Conservation (phyloP, 1,140 invertebrate genomes). For the Pseudomyrmex sp. region DNA sequence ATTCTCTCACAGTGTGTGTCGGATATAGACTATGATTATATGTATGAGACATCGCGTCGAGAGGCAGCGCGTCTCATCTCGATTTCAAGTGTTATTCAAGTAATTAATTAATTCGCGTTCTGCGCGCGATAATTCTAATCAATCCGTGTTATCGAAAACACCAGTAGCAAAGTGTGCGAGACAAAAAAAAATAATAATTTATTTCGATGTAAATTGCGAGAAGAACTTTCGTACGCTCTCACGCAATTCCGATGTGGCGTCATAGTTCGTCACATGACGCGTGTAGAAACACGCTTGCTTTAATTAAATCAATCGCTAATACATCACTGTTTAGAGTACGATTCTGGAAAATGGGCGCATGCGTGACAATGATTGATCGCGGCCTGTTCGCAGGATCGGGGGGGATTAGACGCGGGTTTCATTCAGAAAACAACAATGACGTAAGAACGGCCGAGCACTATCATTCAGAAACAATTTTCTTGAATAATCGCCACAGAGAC, state of each 20-base stretch:
- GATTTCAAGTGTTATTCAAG: background rate
- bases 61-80: background rate
- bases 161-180: background rate
- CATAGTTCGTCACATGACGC: no score
- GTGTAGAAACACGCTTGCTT: no score
- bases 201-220: background rate
- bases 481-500: slow-evolving; percentile 32
- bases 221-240: no score
- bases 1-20: background rate
- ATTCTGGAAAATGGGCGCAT: background rate
- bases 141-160: no score
- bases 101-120: no score
- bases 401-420: background rate
- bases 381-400: background rate
- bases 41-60: background rate
- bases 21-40: slow-evolving; percentile 6
- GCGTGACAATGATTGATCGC: background rate
- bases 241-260: no score
- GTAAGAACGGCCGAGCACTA: slow-evolving; percentile 17
- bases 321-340: background rate
- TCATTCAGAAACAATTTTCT: slow-evolving; percentile 45
- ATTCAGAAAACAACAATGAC: slow-evolving; percentile 42
- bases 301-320: background rate
- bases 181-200: background rate
- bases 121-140: no score